Conservation (phyloP, 2,113 vertebrate genomes). For the Apistogramma diplotaenia region DNA sequence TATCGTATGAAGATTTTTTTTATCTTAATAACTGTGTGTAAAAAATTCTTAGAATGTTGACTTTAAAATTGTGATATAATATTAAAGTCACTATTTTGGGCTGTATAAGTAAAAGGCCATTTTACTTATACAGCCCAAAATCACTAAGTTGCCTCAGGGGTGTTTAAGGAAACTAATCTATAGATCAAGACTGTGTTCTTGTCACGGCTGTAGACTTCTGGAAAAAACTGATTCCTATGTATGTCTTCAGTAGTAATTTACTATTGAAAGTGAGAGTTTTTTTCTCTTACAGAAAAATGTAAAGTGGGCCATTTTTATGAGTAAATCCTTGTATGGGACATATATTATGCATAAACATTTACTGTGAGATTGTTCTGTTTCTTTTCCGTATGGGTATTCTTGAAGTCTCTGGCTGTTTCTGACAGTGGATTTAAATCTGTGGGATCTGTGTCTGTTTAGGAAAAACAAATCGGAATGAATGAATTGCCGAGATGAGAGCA, state of each 20-base stretch:
- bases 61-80: neutral
- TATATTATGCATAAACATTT: neutral
- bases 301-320: too few relatives aligned
- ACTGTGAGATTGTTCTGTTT: neutral
- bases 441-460: slow-evolving; percentile 45
- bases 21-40: neutral
- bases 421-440: slow-evolving; percentile 6
- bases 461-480: slow-evolving; percentile 55
- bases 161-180: neutral
- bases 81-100: neutral
- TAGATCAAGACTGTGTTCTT: neutral
- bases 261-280: too few relatives aligned
- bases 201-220: neutral
- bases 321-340: neutral
- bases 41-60: neutral
- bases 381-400: neutral
- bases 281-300: neutral
- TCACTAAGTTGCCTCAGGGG: neutral
- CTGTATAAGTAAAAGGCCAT: neutral
- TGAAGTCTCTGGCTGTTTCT: neutral
- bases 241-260: too few relatives aligned
- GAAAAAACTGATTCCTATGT: neutral
- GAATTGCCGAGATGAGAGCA: slow-evolving; percentile 39
- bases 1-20: neutral
- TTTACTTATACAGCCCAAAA: neutral